Percentiles rank a stretch among this genome's conserved stretches.
phyloP scores from a whole-genome alignment of 2,888 invertebrate genomes.

The Cheilosia soror region DNA sequence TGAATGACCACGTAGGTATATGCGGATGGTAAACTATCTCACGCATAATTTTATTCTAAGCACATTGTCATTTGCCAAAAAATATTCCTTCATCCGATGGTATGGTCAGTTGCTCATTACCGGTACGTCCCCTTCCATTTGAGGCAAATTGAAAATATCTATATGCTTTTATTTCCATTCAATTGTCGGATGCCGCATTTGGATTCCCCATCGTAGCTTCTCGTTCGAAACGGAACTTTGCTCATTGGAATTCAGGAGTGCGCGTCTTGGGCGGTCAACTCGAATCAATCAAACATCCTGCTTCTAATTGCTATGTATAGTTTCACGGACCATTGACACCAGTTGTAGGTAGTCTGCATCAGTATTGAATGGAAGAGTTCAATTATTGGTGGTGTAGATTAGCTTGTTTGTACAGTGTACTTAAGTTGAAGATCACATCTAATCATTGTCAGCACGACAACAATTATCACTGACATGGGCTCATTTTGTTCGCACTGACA shows the following conservation, averaged over 20 bases:
- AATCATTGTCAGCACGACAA: background rate
- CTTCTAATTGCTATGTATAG: slow-evolving; percentile 30
- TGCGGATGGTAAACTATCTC: slow-evolving; percentile 46
- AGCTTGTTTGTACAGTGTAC: background rate
- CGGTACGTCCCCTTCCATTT: background rate
- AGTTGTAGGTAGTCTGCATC: background rate
- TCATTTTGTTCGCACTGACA: slow-evolving; percentile 1
- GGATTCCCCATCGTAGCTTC: slow-evolving; percentile 7
- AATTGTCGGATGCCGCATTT: slow-evolving; percentile 28
- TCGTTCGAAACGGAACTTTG: slow-evolving; percentile 33
- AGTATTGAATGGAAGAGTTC: background rate
- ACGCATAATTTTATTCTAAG: slow-evolving; percentile 60
- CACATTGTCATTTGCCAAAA: slow-evolving; percentile 37
- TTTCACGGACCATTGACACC: slow-evolving; percentile 46
- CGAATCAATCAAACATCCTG: slow-evolving; percentile 63
- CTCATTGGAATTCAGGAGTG: slow-evolving; percentile 55
- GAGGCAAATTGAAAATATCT: slow-evolving; percentile 11
- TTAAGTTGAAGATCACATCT: slow-evolving; percentile 24
- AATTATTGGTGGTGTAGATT: background rate
- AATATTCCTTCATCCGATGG: slow-evolving; percentile 12
- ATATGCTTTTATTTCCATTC: slow-evolving; percentile 56
- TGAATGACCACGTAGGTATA: slow-evolving; percentile 15
- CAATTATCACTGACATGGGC: slow-evolving; percentile 14
- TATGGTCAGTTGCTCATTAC: slow-evolving; percentile 6
- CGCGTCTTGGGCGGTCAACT: slow-evolving; percentile 49